These are phyloP conservation scores for Microchirus variegatus DNA, from an alignment of 2,797 vertebrate genomes.

Conservation along the genomic window DNA sequence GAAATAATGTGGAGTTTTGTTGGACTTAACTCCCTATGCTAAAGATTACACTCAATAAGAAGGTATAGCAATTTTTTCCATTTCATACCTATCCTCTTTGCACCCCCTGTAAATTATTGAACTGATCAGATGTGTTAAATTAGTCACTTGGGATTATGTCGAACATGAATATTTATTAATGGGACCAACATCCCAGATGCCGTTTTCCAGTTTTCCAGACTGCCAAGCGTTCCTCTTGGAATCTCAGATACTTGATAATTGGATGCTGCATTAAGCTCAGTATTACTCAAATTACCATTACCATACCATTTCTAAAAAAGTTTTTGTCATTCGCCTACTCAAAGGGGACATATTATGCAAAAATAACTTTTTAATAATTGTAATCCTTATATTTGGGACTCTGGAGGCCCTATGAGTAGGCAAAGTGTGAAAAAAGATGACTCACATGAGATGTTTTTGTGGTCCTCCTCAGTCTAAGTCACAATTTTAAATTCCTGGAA, in stretches of 20 bases:
- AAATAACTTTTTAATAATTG: no score
- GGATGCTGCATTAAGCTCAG: conserved; percentile 1
- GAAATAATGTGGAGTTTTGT: neutral
- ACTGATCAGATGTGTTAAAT: conserved; percentile 78
- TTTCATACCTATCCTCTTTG: neutral
- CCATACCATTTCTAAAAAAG: no score
- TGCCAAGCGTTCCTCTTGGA: conserved; percentile 38
- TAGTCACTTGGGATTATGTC: conserved; percentile 69
- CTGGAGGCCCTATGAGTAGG: no score
- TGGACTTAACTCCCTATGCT: neutral
- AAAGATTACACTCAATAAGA: conserved; percentile 5
- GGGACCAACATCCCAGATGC: conserved; percentile 71
- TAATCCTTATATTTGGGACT: no score
- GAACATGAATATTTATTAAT: conserved; percentile 80
- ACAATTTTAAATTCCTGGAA: no score
- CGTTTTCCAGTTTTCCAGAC: conserved; percentile 67
- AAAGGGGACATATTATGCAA: no score
- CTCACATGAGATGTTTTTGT: no score
- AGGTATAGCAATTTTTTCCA: neutral
- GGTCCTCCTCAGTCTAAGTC: no score
- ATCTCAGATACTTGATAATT: conserved; percentile 38
- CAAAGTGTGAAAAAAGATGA: no score
- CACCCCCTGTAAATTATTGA: conserved; percentile 69
- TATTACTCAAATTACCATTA: conserved; percentile 17
- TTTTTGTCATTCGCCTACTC: no score